Evolutionary conservation across 1,140 invertebrate genomes (phyloP).

Genomic region (Bombyx mori): DNA sequence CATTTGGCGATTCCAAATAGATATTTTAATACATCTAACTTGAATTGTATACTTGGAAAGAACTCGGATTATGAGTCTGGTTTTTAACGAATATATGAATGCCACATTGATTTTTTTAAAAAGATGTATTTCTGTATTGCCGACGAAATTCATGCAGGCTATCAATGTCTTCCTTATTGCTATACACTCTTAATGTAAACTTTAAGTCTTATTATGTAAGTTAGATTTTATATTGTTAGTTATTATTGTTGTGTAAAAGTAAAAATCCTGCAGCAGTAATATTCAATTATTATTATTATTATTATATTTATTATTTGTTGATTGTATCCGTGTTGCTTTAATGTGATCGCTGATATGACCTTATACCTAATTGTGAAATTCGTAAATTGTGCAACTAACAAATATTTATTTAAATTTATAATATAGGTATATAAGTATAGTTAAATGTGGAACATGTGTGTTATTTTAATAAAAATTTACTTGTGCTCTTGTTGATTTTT

Average conservation of each 20-base stretch:
- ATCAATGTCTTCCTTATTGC: slow-evolving; percentile 69
- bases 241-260: slow-evolving; percentile 5
- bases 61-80: too few relatives aligned
- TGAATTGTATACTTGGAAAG: too few relatives aligned
- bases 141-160: slow-evolving; percentile 64
- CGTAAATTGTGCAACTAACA: too few relatives aligned
- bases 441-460: neutral
- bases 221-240: slow-evolving; percentile 44
- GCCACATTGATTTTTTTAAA: too few relatives aligned
- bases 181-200: slow-evolving; percentile 64
- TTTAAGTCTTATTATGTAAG: slow-evolving; percentile 48
- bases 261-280: neutral
- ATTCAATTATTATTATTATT: neutral
- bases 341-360: neutral
- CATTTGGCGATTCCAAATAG: too few relatives aligned
- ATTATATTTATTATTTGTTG: neutral
- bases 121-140: slow-evolving; percentile 34
- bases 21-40: too few relatives aligned
- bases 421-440: too few relatives aligned
- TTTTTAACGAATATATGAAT: too few relatives aligned
- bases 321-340: neutral
- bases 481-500: neutral
- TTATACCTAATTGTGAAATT: too few relatives aligned
- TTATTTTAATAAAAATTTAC: neutral
- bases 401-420: too few relatives aligned